Evolutionary conservation across 2,797 vertebrate species (phyloP), one percentile per base, ranked within the genome.

Genomic region (Rhinatrema bivittatum): DNA sequence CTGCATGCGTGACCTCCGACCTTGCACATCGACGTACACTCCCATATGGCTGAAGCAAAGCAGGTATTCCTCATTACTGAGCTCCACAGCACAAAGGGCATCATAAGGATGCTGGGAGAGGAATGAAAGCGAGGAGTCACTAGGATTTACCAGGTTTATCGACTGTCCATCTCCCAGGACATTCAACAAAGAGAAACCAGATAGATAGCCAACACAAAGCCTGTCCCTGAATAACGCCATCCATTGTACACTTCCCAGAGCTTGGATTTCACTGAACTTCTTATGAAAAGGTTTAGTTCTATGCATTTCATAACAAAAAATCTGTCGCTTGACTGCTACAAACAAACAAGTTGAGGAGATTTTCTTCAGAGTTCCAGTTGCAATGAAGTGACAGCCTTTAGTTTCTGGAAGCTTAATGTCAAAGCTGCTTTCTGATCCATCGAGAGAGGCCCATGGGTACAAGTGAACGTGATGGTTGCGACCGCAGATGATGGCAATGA

Each of bases 1-100:
- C 87, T 91, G 90, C 39, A 78, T 77, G 26, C 93, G 74, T 29
- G 93, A 89, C 48, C 95, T 84, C 29, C 91, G 89, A n/a, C 95
- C 95, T 68, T 90, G 91, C 2, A 78, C 78, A 60, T 97, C 91
- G 77, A 99, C 95, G 43, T 95, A 99, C 61, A 99, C 42, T 46
- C 92, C 95, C 53, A 97, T 81, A 62, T 89, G 90, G 69, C 88
- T 95, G 86, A 99, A 99, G 87, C 94, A 97, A 39, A 99, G 93
- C 82, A 99, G 86, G 65, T 88, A 78, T 73, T 98, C 91, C 22
- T 74, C 72, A 29, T 82, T 47, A 21, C 81, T 81, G 39, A 92
- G 88, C 72, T 91, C 90, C 78, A 91, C 81, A 57, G 93, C 93
- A 44, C 94, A 91, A 44, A 98, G 79, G 33, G 94, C 94, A 32